Evolutionary conservation across 2,888 invertebrate species (phyloP).

Genomic region (Diplolepis rosae): DNA sequence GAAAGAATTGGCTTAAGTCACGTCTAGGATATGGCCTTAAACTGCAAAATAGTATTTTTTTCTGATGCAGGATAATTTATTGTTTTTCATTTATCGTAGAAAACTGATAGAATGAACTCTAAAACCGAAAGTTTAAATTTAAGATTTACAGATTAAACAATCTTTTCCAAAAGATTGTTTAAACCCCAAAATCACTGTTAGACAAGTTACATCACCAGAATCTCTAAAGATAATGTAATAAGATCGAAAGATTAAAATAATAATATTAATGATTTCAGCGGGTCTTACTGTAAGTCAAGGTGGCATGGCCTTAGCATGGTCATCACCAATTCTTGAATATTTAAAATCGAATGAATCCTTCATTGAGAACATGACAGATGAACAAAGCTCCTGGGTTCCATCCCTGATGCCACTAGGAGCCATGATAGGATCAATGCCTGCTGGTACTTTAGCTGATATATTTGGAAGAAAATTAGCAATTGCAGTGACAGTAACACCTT

Average conservation of each 20-base stretch:
- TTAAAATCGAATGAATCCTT: constrained; percentile 56
- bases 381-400: constrained; percentile 82
- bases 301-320: constrained; percentile 66
- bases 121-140: too few relatives aligned
- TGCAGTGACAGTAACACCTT: constrained; percentile 52
- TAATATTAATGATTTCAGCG: constrained; percentile 50
- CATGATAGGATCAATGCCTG: constrained; percentile 80
- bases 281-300: constrained; percentile 64
- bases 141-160: neutral
- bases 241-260: neutral
- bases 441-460: constrained; percentile 78
- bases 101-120: too few relatives aligned
- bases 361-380: constrained; percentile 50
- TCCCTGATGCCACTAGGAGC: constrained; percentile 82
- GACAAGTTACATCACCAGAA: too few relatives aligned
- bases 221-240: too few relatives aligned
- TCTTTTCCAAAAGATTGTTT: neutral
- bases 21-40: too few relatives aligned
- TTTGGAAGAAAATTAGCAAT: constrained; percentile 60
- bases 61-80: too few relatives aligned
- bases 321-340: constrained; percentile 61
- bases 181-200: neutral
- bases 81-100: too few relatives aligned
- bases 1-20: too few relatives aligned
- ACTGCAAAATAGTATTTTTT: too few relatives aligned